Evolutionary conservation across 2,113 vertebrate species (phyloP).

Genomic region (Ardeotis arabs): DNA sequence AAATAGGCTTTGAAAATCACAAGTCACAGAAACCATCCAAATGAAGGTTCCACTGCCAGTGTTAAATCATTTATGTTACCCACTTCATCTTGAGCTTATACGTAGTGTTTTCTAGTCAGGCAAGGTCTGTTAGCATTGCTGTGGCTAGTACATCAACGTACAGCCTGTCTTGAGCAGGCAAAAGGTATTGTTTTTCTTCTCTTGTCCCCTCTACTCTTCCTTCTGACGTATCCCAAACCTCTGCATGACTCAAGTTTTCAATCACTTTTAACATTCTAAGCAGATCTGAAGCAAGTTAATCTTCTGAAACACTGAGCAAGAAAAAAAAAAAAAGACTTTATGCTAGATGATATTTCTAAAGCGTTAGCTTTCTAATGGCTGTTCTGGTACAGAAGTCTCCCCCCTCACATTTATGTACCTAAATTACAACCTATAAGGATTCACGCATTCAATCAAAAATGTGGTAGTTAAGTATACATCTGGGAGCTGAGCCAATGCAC

Average conservation of each 20-base stretch:
- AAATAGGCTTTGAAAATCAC: neutral
- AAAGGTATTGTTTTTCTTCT: neutral
- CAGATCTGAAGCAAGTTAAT: neutral
- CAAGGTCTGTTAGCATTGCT: neutral
- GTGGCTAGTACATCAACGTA: accelerated
- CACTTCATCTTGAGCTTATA: neutral
- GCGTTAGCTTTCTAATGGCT: neutral
- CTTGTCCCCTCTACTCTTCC: neutral
- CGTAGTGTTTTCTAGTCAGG: neutral
- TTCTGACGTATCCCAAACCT: neutral
- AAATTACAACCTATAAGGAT: neutral
- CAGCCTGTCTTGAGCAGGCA: neutral
- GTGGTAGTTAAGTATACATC: neutral
- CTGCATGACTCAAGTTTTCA: neutral
- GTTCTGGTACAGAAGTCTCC: neutral
- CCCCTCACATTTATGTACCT: neutral
- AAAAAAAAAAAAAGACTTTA: neutral
- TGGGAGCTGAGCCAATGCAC: neutral
- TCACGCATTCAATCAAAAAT: neutral
- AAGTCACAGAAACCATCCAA: neutral
- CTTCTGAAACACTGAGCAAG: neutral
- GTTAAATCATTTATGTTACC: neutral
- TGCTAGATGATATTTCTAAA: neutral
- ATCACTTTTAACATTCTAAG: neutral
- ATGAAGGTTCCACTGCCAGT: neutral